Evolutionary conservation across 2,113 vertebrate species (phyloP), one percentile per base, ranked within the genome.

Genomic region (Pycnonotus jocosus): DNA sequence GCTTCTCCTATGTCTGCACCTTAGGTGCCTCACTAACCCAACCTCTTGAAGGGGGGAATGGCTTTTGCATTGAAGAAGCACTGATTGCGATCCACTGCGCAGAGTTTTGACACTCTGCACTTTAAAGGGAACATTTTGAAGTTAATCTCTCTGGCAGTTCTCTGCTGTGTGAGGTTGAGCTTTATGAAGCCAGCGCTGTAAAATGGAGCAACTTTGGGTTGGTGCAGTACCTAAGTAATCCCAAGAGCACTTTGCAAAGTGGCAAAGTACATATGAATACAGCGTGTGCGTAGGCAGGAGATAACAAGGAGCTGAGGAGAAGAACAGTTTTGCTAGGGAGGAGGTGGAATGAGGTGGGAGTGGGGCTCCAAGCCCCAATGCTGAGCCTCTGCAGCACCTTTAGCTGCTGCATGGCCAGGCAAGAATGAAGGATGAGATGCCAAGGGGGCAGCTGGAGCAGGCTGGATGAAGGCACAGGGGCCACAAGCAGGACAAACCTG

Each of bases 191-290:
- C 79, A 45, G 48, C 0, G 1, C 57, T 87, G 57, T 38, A 20
- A 92, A 73, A 80, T 21, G 2, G 50, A 94, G 76, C 33, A 85
- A 16, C 84, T 78, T 87, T 23, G 38, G 54, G 50, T 66, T 78
- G 88, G 79, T 91, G 82, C 85, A 14, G 74, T 81, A 93, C 95
- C 84, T 58, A 77, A 95, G 89, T 94, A 95, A 91, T 95, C 81
- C 87, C 76, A 66, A 74, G 90, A 95, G 82, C 88, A 60, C 88
- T 96, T 57, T 86, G 80, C 82, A 78, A 44, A 96, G 90, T 54
- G 69, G 87, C 68, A 81, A 90, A 93, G 92, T 86, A 90, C 85
- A 27, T 83, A 47, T 33, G 92, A 94, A 70, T 56, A 9, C 51
- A 74, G 85, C 0, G 8, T 31, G 50, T 81, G 90, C 12, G 92